phyloP scores from a whole-genome alignment of 1,140 invertebrate species.

The Philotrypesis tridentata region DNA sequence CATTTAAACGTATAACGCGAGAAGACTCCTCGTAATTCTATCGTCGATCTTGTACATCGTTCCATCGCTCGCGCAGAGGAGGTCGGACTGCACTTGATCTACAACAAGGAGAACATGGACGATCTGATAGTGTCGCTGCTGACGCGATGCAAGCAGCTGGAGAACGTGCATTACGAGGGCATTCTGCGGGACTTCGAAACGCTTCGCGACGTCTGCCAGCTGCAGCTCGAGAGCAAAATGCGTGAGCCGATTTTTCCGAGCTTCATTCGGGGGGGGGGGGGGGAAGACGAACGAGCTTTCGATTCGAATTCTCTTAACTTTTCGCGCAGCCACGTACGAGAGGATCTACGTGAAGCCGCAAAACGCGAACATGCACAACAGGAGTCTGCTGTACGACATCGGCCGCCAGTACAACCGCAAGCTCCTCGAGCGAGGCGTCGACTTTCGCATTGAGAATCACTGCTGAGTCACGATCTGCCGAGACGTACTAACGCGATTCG shows the following conservation, averaged over 20 bases:
- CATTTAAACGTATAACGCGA: too few species aligned
- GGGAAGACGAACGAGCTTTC: background rate
- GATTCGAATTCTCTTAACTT: background rate
- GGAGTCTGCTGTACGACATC: constrained; percentile 63
- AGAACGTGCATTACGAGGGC: constrained; percentile 69
- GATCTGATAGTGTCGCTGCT: constrained; percentile 69
- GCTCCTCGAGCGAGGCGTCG: constrained; percentile 64
- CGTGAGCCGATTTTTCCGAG: constrained; percentile 57
- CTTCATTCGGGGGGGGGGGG: too few species aligned
- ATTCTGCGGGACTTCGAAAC: constrained; percentile 69
- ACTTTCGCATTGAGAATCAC: constrained; percentile 71
- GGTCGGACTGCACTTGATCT: constrained; percentile 69
- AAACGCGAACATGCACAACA: constrained; percentile 62
- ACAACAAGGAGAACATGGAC: constrained; percentile 70
- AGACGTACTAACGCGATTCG: too few species aligned
- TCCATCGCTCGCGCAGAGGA: constrained; percentile 56
- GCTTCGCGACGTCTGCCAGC: constrained; percentile 67
- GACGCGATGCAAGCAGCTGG: constrained; percentile 65
- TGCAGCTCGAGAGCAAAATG: constrained; percentile 66
- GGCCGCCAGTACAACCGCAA: constrained; percentile 63
- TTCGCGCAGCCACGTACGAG: constrained; percentile 54
- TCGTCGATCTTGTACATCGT: too few species aligned
- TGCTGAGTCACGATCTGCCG: too few species aligned
- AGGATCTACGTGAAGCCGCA: constrained; percentile 68
- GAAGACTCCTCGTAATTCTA: too few species aligned